phyloP scores from a whole-genome alignment of 2,113 vertebrate species.

The Gasterosteus nipponicus region DNA sequence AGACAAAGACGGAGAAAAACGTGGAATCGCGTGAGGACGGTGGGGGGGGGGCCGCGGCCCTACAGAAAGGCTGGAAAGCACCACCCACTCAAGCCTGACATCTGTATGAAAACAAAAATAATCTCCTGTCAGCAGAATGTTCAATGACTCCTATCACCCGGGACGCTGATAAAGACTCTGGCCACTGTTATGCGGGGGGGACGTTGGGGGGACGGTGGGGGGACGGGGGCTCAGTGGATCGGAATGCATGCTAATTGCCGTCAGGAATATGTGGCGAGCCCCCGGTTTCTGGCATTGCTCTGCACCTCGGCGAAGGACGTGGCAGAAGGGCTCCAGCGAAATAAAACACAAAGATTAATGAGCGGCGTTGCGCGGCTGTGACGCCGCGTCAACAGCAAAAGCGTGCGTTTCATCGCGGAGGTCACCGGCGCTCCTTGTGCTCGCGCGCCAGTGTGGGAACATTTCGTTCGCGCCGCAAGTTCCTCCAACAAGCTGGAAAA shows the following conservation, averaged over 20 bases:
- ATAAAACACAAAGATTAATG: constrained; percentile 78
- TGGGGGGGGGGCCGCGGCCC: constrained; percentile 58
- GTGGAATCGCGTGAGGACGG: constrained; percentile 51
- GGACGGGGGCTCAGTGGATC: constrained; percentile 88
- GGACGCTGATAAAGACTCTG: constrained; percentile 78
- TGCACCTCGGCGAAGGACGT: constrained; percentile 78
- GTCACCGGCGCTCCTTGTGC: constrained; percentile 68
- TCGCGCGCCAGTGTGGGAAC: constrained; percentile 75
- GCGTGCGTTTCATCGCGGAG: constrained; percentile 79
- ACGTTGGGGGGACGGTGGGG: constrained; percentile 51
- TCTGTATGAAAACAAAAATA: constrained; percentile 91
- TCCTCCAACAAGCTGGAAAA: constrained; percentile 68
- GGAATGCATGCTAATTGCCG: constrained; percentile 98
- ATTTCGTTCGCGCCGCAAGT: constrained; percentile 55
- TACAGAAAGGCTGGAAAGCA: constrained; percentile 79
- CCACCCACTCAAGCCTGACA: constrained; percentile 84
- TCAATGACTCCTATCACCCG: constrained; percentile 85
- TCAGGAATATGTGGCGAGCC: constrained; percentile 83
- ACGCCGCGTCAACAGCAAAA: constrained; percentile 80
- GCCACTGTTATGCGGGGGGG: constrained; percentile 82
- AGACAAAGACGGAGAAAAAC: constrained; percentile 19
- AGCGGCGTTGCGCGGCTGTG: constrained; percentile 79
- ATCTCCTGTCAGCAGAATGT: constrained; percentile 90
- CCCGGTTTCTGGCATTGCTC: constrained; percentile 77
- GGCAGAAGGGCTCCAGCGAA: constrained; percentile 73